Evolutionary conservation across 2,888 invertebrate species (phyloP).

Genomic region (Epiblema foenella): DNA sequence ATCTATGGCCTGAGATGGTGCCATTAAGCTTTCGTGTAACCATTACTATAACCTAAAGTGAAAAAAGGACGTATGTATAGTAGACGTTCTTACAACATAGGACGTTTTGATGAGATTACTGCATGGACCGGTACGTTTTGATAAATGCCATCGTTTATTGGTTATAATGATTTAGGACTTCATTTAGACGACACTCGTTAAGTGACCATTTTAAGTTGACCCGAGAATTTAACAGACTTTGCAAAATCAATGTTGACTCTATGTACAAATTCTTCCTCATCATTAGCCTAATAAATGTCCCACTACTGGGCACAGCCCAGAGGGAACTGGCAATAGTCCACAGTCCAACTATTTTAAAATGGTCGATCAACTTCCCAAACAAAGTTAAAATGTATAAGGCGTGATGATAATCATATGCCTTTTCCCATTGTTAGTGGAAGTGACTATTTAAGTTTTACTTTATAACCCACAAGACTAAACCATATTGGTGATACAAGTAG

Average conservation of each 20-base stretch:
- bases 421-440: too few species aligned
- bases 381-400: too few species aligned
- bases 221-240: conserved; percentile 16
- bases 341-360: too few species aligned
- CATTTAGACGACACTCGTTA: conserved; percentile 50
- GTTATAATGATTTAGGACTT: conserved; percentile 54
- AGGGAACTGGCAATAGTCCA: too few species aligned
- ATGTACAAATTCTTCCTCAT: too few species aligned
- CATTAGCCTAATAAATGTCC: too few species aligned
- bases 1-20: conserved; percentile 33
- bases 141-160: conserved; percentile 50
- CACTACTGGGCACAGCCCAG: too few species aligned
- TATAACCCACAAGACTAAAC: too few species aligned
- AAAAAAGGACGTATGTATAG: conserved; percentile 9
- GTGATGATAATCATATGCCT: too few species aligned
- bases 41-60: conserved; percentile 21
- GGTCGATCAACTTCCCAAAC: too few species aligned
- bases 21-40: conserved; percentile 42
- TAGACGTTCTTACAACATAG: neutral
- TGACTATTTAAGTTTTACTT: too few species aligned
- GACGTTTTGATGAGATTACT: conserved; percentile 1
- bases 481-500: too few species aligned
- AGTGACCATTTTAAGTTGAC: conserved; percentile 40
- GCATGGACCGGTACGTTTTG: conserved; percentile 38
- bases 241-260: conserved; percentile 4